A percentile compares a stretch with the other conserved stretches of the same genome.
Conservation (phyloP, 2,888 invertebrate species). For the Phyllotreta cruciferae region DNA sequence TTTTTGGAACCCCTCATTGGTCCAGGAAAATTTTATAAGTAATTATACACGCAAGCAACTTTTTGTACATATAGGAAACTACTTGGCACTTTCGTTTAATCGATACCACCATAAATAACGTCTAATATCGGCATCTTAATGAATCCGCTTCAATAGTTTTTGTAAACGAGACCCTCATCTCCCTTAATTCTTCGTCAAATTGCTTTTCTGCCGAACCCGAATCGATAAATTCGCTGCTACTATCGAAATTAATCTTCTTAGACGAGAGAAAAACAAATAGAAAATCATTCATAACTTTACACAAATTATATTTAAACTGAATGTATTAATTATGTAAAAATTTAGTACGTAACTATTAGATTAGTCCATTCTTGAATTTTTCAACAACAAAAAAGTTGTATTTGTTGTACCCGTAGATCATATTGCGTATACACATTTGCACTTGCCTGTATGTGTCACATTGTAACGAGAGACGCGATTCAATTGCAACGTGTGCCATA, state of each 20-base stretch:
- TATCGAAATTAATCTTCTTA: slow-evolving; percentile 14
- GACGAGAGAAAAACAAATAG: no score
- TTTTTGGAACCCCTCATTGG: no score
- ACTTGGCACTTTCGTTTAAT: slow-evolving; percentile 7
- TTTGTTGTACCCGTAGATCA: no score
- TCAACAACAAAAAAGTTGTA: no score
- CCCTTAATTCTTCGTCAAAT: slow-evolving; percentile 28
- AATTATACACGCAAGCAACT: not conserved
- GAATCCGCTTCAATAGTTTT: slow-evolving; percentile 21
- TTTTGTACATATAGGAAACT: not conserved
- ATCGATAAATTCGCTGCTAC: slow-evolving; percentile 22
- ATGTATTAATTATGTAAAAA: no score
- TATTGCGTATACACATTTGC: no score
- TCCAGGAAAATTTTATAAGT: no score
- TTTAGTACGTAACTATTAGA: no score
- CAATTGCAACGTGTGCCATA: slow-evolving; percentile 4
- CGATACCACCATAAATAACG: slow-evolving; percentile 13
- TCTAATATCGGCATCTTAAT: slow-evolving; percentile 22
- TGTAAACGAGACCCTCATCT: slow-evolving; percentile 25
- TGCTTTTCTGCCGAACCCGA: slow-evolving; percentile 22
- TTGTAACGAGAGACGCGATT: not conserved
- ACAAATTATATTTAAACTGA: no score
- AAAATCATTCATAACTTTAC: no score
- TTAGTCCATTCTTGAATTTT: no score
- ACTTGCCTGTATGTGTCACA: no score